Percentiles rank a stretch among this genome's conserved stretches.
Conservation (phyloP, 1,140 invertebrate species). For the Lepidurus apus region DNA sequence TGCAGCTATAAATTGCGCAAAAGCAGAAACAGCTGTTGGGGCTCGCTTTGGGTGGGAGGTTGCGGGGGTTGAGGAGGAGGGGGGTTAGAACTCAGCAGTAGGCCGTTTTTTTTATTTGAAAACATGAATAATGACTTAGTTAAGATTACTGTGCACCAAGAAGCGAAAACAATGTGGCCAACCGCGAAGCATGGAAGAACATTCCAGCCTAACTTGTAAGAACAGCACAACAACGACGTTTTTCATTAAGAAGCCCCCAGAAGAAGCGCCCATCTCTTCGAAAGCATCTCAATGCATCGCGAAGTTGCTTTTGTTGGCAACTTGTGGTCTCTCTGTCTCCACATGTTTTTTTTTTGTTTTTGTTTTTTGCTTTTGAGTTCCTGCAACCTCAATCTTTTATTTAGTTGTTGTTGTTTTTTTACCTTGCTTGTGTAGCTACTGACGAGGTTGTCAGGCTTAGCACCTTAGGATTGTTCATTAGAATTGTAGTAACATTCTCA, state of each 20-base stretch:
- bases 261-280: background rate
- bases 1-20: background rate
- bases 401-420: background rate
- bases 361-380: background rate
- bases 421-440: too few relatives aligned
- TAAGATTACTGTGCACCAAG: background rate
- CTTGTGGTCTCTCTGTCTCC: background rate
- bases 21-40: constrained; percentile 6
- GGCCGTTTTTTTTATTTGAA: background rate
- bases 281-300: background rate
- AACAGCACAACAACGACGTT: background rate
- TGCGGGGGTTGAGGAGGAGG: background rate
- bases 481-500: constrained; percentile 5
- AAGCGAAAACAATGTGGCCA: background rate
- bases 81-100: background rate
- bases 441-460: constrained; percentile 2
- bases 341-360: background rate
- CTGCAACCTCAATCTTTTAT: background rate
- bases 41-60: background rate
- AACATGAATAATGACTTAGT: constrained; percentile 8
- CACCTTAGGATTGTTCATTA: background rate
- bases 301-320: constrained; percentile 1
- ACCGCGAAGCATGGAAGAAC: background rate
- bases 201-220: background rate
- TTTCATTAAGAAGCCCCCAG: background rate